Base-by-base conservation (phyloP, 2,888 invertebrate species). In the Clitarchus hookeri region DNA sequence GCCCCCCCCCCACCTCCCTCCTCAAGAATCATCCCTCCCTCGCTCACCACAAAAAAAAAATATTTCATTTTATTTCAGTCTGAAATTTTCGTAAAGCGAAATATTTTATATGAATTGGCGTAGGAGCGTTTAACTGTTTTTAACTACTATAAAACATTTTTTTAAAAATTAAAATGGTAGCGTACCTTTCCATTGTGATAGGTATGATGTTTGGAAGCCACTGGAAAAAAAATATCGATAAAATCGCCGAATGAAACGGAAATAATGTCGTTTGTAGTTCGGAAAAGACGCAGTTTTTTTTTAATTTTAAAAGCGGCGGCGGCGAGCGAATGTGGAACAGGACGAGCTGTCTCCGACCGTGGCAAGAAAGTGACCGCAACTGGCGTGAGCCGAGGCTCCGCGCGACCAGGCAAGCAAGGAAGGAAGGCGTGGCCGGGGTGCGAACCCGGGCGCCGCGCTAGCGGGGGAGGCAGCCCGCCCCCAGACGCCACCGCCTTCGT, bases 281-380 rank as follows among this genome's bases (percentile, higher is more conserved):
- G 12, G 2, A 36, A 36, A 36, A 36, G 36, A 4, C 36, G 36
- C 36, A 36, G n/a, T n/a, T n/a, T n/a, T n/a, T n/a, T n/a, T n/a
- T n/a, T n/a, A n/a, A n/a, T n/a, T n/a, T n/a, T n/a, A n/a, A n/a
- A n/a, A n/a, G 16, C 48, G 48, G 48, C 16, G 12, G 48, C 11
- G 11, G 48, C 48, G 48, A 48, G 48, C 48, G 48, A 48, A 1
- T 16, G 48, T 8, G 48, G 12, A 8, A 48, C 13, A 65, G 65
- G n/a, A 36, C 36, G 65, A 19, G 8, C 16, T 19, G 65, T 65
- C 65, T 65, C 65, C 65, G n/a, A 1, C n/a, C 65, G 23, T n/a
- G 65, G 23, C 65, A 65, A 65, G 65, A 65, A 65, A 65, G 65
- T 65, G 65, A 65, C 65, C 65, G 65, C 65, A 65, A 65, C 65